Percentiles rank a stretch among this genome's conserved stretches.
phyloP scores from a whole-genome alignment of 1,140 invertebrate genomes.

The Pachyrhynchus sulphureomaculatus region DNA sequence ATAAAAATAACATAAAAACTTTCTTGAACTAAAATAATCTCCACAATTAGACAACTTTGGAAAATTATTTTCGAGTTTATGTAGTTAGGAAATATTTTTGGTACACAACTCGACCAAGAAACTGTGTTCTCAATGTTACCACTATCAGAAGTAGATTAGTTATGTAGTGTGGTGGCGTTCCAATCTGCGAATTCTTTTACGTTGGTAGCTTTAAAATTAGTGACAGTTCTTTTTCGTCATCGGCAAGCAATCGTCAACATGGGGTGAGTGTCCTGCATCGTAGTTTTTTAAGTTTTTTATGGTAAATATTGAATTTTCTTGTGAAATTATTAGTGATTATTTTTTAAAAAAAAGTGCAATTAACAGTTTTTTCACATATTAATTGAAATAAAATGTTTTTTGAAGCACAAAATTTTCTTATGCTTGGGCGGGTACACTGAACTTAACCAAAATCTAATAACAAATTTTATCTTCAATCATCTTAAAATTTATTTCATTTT shows the following conservation, averaged over 20 bases:
- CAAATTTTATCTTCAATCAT: constrained; percentile 27
- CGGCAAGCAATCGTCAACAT: constrained; percentile 41
- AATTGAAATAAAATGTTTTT: background rate
- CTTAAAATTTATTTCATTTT: background rate
- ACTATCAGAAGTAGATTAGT: too few relatives aligned
- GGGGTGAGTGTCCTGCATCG: constrained; percentile 43
- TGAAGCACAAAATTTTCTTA: background rate
- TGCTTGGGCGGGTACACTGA: constrained; percentile 12
- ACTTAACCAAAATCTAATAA: constrained; percentile 5
- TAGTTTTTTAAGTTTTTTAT: constrained; percentile 26
- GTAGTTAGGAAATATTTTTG: too few relatives aligned
- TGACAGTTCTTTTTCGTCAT: constrained; percentile 23
- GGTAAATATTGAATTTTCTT: constrained; percentile 14
- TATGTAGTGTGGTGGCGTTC: too few relatives aligned
- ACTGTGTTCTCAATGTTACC: too few relatives aligned
- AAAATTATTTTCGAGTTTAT: too few relatives aligned
- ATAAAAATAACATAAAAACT: too few relatives aligned
- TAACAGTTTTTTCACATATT: constrained; percentile 32
- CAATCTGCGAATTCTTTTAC: too few relatives aligned
- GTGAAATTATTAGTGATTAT: constrained; percentile 56
- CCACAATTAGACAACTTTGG: too few relatives aligned
- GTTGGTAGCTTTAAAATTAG: constrained; percentile 50
- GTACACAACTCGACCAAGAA: too few relatives aligned
- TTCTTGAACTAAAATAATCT: too few relatives aligned
- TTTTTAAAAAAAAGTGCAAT: background rate